These are phyloP conservation scores for Drosophila bunnanda DNA, from an alignment of 2,888 invertebrate species.

Conservation along the genomic window DNA sequence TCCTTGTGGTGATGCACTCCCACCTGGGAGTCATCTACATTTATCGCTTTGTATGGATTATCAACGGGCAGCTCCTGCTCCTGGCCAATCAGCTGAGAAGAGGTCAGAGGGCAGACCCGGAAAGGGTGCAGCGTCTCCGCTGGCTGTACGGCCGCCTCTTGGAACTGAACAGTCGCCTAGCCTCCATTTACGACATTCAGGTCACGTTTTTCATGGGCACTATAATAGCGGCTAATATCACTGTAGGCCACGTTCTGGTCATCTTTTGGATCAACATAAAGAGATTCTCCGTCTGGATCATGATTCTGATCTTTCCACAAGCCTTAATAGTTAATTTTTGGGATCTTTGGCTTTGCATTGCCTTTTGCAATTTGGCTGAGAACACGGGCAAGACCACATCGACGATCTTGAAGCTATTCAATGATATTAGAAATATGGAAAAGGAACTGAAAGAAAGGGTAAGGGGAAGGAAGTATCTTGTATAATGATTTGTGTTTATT, in stretches of 20 bases:
- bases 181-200: slow-evolving; percentile 37
- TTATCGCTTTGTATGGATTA: slow-evolving; percentile 40
- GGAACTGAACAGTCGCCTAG: slow-evolving; percentile 10
- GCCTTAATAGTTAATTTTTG: slow-evolving; percentile 14
- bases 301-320: slow-evolving; percentile 8
- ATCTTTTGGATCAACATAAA: slow-evolving; percentile 16
- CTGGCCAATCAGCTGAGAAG: slow-evolving; percentile 20
- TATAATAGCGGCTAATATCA: slow-evolving; percentile 18
- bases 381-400: slow-evolving; percentile 10
- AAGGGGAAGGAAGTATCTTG: not conserved
- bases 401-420: slow-evolving; percentile 29
- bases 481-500: rapidly evolving
- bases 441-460: not conserved
- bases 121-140: not conserved
- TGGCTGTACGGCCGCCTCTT: slow-evolving; percentile 19
- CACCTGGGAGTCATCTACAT: slow-evolving; percentile 29
- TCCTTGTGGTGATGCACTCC: slow-evolving; percentile 25
- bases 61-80: slow-evolving; percentile 36
- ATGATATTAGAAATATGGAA: slow-evolving; percentile 12
- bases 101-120: slow-evolving; percentile 6
- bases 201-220: slow-evolving; percentile 16
- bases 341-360: slow-evolving; percentile 33
- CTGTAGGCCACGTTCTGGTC: slow-evolving; percentile 18
- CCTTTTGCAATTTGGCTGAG: slow-evolving; percentile 31
- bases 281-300: not conserved